Evolutionary conservation across 2,113 vertebrate genomes (phyloP).

Genomic region (Brachyhypopomus occidentalis): DNA sequence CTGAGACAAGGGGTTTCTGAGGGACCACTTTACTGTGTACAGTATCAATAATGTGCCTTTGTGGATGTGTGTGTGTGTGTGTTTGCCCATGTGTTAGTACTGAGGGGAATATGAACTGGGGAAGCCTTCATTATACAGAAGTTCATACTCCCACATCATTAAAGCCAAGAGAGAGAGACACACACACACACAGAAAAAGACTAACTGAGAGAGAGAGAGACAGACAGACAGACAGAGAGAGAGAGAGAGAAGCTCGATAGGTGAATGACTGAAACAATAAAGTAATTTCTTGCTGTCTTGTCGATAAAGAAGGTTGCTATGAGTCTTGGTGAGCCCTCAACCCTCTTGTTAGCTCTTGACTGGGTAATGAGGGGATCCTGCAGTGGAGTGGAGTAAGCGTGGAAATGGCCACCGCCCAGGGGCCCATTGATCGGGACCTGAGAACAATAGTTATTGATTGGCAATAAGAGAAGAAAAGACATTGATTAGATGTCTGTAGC

Average conservation of each 20-base stretch:
- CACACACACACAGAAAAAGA: not conserved
- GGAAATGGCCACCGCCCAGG: conserved; percentile 27
- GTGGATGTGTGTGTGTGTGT: conserved; percentile 38
- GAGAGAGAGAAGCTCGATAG: conserved; percentile 25
- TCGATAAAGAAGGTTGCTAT: conserved; percentile 42
- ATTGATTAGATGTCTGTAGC: conserved; percentile 45
- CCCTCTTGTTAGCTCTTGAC: conserved; percentile 27
- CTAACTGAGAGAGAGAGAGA: conserved; percentile 22
- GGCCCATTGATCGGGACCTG: conserved; percentile 32
- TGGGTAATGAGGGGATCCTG: conserved; percentile 32
- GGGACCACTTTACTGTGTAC: conserved; percentile 55
- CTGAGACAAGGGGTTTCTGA: conserved; percentile 47
- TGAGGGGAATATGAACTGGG: conserved; percentile 47
- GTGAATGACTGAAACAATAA: conserved; percentile 54
- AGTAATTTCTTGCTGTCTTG: conserved; percentile 41
- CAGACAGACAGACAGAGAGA: conserved; percentile 29
- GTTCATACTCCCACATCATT: conserved; percentile 60
- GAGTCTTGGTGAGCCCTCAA: conserved; percentile 2
- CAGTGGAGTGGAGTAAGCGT: not conserved
- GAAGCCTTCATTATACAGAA: conserved; percentile 56
- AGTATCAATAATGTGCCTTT: conserved; percentile 43
- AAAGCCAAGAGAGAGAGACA: conserved; percentile 38
- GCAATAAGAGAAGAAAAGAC: conserved; percentile 31
- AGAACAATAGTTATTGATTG: conserved; percentile 44
- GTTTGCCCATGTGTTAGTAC: conserved; percentile 11